Evolutionary conservation across 1,140 invertebrate genomes (phyloP), one percentile per base, ranked within the genome.

Genomic region (Papilio glaucus): DNA sequence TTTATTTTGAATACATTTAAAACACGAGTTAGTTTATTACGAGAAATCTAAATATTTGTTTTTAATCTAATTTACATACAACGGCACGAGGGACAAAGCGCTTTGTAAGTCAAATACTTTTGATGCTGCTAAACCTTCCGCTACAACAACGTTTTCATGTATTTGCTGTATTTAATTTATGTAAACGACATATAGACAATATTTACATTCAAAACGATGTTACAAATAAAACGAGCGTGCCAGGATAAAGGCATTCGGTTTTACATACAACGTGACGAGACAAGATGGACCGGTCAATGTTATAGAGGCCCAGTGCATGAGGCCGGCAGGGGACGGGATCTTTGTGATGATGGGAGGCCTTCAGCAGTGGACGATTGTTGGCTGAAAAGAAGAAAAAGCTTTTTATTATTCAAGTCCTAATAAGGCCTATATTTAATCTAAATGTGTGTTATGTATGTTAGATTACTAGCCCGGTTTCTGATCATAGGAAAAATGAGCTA

Each of bases 11-110:
- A 57, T 21, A 57, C 49, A 57, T 57, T 57, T 10, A 18, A 49
- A 49, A 2, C 29, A 6, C 45, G 18, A 49, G 45, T 49, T 26
- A 57, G 49, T 57, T 26, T 57, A 57, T 57, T 57, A 57, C 8
- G 49, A 26, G 49, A 24, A 57, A 57, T 57, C 49, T 57, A 57
- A 57, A 57, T 57, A 21, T 57, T 57, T 57, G 49, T 57, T 57
- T 26, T 57, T 57, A 57, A 57, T 57, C 49, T 57, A 57, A 57
- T 57, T 21, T 26, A 57, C 49, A 57, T 57, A 57, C 49, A 24
- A 26, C 21, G 49, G 8, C 49, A 57, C 49, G 15, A 57, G 49
- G 49, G 49, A 57, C 49, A 57, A 57, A 57, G 49, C 49, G 49
- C 49, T 57, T 57, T 57, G 49, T 24, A 57, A 57, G 49, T 57